Percentiles rank a stretch among this genome's conserved stretches.
Evolutionary conservation across 2,888 invertebrate species (phyloP).

Genomic region (Macrophya annulata): DNA sequence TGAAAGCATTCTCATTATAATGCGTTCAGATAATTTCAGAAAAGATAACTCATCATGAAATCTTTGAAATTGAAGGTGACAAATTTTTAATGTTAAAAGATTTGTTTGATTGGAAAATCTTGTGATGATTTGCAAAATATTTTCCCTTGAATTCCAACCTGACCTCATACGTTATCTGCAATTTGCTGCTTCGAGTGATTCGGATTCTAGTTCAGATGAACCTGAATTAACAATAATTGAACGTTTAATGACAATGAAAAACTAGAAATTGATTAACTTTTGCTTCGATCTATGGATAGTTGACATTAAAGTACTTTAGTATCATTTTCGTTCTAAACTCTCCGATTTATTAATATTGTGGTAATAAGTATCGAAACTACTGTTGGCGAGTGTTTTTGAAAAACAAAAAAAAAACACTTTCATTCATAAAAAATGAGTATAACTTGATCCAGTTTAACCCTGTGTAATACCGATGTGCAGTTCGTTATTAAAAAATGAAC

Average conservation of each 20-base stretch:
- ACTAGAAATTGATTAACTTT: not conserved
- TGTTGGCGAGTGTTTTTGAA: not conserved
- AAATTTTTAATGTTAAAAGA: not conserved
- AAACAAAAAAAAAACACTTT: not conserved
- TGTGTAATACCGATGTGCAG: not conserved
- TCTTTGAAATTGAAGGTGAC: too few relatives aligned
- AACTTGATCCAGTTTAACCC: not conserved
- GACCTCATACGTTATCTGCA: not conserved
- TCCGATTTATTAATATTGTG: not conserved
- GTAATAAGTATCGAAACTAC: not conserved
- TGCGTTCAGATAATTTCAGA: not conserved
- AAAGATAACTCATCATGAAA: too few relatives aligned
- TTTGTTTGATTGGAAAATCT: not conserved
- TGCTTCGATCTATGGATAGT: not conserved
- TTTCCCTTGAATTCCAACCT: not conserved
- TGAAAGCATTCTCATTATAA: not conserved
- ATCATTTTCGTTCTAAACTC: not conserved
- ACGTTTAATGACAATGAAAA: not conserved
- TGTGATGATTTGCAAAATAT: not conserved
- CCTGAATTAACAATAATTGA: not conserved
- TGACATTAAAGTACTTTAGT: not conserved
- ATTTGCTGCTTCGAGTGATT: not conserved
- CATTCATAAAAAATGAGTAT: not conserved
- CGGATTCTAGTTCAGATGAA: not conserved
- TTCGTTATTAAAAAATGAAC: not conserved